phyloP scores from a whole-genome alignment of 2,888 invertebrate genomes.

The Sepioteuthis lessoniana region DNA sequence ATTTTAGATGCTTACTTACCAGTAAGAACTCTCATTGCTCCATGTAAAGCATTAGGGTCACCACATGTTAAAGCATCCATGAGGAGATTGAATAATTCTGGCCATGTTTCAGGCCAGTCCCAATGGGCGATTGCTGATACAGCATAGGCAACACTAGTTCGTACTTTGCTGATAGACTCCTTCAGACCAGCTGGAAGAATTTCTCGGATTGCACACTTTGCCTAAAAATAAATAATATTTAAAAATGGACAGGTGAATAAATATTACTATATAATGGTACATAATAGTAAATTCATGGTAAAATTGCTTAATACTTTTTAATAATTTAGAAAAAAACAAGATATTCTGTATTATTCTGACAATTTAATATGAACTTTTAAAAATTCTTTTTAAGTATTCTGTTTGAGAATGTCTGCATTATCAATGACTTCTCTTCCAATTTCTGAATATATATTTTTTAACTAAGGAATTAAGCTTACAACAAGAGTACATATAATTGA shows the following conservation, averaged over 20 bases:
- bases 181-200: conserved; percentile 81
- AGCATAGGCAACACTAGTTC: conserved; percentile 82
- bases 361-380: too few relatives aligned
- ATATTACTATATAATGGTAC: neutral
- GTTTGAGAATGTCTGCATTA: too few relatives aligned
- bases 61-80: conserved; percentile 80
- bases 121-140: conserved; percentile 83
- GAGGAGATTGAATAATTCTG: conserved; percentile 81
- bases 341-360: too few relatives aligned
- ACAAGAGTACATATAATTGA: too few relatives aligned
- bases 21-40: conserved; percentile 83
- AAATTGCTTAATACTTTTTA: too few relatives aligned
- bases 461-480: too few relatives aligned
- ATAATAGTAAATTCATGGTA: neutral
- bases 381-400: too few relatives aligned
- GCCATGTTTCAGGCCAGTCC: conserved; percentile 85
- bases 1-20: conserved; percentile 62
- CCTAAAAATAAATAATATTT: conserved; percentile 65
- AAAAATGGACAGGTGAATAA: neutral
- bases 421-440: too few relatives aligned
- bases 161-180: conserved; percentile 82
- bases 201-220: conserved; percentile 81
- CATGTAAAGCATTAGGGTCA: conserved; percentile 79
- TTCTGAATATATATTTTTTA: too few relatives aligned
- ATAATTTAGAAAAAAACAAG: too few relatives aligned